Evolutionary conservation across 1,140 invertebrate genomes (phyloP).

Genomic region (Contarinia nasturtii): DNA sequence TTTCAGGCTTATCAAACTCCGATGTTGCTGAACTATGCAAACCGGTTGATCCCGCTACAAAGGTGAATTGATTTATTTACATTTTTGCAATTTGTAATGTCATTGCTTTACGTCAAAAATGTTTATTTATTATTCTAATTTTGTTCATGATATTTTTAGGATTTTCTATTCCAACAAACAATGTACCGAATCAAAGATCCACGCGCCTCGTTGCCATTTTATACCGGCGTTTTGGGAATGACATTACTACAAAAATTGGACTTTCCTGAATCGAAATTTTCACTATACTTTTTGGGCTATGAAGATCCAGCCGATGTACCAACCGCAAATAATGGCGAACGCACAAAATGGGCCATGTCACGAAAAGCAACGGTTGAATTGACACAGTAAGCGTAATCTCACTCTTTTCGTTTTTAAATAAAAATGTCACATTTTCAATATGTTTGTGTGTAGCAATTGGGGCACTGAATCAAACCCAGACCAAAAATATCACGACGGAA

Average conservation of each 20-base stretch:
- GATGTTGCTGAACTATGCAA: slow-evolving; percentile 44
- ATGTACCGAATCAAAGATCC: slow-evolving; percentile 93
- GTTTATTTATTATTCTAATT: not conserved
- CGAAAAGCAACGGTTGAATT: slow-evolving; percentile 80
- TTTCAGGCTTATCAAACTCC: slow-evolving; percentile 35
- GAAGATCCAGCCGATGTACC: slow-evolving; percentile 57
- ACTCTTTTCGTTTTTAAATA: slow-evolving; percentile 9
- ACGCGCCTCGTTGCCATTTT: slow-evolving; percentile 69
- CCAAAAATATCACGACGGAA: slow-evolving; percentile 73
- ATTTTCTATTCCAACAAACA: slow-evolving; percentile 87
- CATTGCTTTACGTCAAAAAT: not conserved
- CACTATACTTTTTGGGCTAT: slow-evolving; percentile 86
- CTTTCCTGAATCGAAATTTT: slow-evolving; percentile 78
- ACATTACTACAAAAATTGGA: slow-evolving; percentile 71
- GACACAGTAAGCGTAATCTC: slow-evolving; percentile 85
- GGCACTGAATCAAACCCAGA: slow-evolving; percentile 72
- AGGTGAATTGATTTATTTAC: slow-evolving; percentile 23
- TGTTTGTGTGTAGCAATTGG: slow-evolving; percentile 70
- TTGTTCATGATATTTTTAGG: slow-evolving; percentile 30
- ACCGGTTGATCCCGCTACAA: slow-evolving; percentile 37
- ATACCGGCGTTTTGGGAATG: slow-evolving; percentile 81
- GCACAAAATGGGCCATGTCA: slow-evolving; percentile 55
- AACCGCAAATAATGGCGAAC: slow-evolving; percentile 36
- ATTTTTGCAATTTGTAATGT: not conserved
- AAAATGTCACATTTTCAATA: no score